Percentiles rank a stretch among this genome's conserved stretches.
Evolutionary conservation across 2,797 vertebrate genomes (phyloP).

Genomic region (Tauraco hartlaubi): DNA sequence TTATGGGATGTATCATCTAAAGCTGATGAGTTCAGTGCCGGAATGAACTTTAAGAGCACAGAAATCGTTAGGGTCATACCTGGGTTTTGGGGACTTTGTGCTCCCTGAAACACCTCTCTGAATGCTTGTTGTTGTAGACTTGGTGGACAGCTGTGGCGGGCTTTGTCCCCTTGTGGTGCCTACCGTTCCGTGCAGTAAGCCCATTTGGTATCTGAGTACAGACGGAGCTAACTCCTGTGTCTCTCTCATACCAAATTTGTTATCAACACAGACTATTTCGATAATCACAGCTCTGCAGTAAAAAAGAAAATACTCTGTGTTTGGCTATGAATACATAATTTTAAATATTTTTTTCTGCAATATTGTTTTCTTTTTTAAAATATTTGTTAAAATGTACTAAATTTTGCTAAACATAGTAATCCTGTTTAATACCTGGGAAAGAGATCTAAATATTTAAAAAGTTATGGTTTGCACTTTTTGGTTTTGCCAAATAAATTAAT

Average conservation of each 20-base stretch:
- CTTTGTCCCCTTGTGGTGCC: neutral
- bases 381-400: neutral
- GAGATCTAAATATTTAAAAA: neutral
- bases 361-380: neutral
- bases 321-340: neutral
- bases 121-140: neutral
- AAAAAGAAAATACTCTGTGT: neutral
- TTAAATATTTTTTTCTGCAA: neutral
- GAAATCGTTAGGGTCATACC: neutral
- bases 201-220: neutral
- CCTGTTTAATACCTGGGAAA: neutral
- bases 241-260: neutral
- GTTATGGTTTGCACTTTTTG: neutral
- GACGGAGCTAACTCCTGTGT: neutral
- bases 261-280: neutral
- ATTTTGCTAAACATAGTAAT: neutral
- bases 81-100: neutral
- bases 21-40: neutral
- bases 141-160: neutral
- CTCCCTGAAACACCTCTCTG: neutral
- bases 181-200: neutral
- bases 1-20: neutral
- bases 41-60: neutral
- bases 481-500: neutral
- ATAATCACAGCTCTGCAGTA: neutral